Percentiles rank a stretch among this genome's conserved stretches.
These are phyloP conservation scores for Natrix natrix DNA, from an alignment of 2,797 vertebrate species.

Conservation along the genomic window DNA sequence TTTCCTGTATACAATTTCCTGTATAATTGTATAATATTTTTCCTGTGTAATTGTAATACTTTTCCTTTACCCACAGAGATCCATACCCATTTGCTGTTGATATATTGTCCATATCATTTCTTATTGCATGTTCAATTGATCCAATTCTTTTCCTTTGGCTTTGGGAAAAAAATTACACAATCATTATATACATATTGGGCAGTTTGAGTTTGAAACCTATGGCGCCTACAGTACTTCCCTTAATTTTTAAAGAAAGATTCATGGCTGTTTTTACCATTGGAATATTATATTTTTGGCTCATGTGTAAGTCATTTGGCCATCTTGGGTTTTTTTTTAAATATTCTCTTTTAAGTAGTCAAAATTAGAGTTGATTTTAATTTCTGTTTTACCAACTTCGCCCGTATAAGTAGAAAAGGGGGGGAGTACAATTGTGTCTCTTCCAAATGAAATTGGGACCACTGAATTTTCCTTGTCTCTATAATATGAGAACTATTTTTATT, in stretches of 20 bases:
- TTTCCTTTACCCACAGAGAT: background rate
- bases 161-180: background rate
- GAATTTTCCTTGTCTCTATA: conserved; percentile 58
- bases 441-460: conserved; percentile 45
- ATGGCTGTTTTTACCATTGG: background rate
- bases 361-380: background rate
- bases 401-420: background rate
- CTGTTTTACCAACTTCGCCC: rapidly evolving
- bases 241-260: background rate
- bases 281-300: background rate
- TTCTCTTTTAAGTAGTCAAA: background rate
- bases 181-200: background rate
- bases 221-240: background rate
- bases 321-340: background rate
- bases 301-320: background rate
- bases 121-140: background rate
- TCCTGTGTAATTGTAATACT: background rate
- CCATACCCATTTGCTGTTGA: background rate
- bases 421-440: conserved; percentile 35
- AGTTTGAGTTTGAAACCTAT: background rate
- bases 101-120: background rate
- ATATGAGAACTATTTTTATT: conserved; percentile 52
- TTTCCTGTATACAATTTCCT: background rate
- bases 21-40: background rate
- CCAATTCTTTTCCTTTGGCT: background rate